Conservation (phyloP, 2,113 vertebrate species). For the Aegithalos caudatus region DNA sequence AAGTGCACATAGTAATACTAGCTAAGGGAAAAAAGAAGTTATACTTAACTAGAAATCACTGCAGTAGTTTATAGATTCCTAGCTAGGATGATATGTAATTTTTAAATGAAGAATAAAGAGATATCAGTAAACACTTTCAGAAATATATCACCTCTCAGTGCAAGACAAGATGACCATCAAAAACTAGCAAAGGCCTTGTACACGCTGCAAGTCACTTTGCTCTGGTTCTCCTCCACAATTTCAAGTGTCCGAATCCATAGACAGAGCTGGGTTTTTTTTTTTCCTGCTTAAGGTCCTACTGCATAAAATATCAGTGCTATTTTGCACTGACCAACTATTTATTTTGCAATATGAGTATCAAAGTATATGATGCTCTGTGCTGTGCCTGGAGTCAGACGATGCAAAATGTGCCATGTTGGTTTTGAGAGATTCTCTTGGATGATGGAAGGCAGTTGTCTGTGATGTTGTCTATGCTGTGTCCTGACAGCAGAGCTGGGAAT, state of each 20-base stretch:
- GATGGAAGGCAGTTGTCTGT: background rate
- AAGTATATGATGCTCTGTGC: background rate
- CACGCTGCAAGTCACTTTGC: rapidly evolving
- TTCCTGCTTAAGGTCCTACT: background rate
- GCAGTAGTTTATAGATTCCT: background rate
- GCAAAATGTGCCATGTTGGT: background rate
- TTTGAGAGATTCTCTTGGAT: background rate
- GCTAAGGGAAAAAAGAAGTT: background rate
- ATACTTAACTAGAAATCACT: background rate
- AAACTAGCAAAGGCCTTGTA: background rate
- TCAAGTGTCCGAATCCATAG: too few relatives aligned
- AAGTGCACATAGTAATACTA: background rate
- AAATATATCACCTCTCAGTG: background rate
- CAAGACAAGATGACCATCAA: background rate
- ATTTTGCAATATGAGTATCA: background rate
- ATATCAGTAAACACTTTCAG: background rate
- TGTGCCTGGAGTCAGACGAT: background rate
- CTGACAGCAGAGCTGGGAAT: background rate
- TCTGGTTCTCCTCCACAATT: background rate
- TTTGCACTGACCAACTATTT: background rate
- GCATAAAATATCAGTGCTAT: background rate
- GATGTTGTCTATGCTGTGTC: background rate
- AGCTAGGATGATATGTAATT: background rate
- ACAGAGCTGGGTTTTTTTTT: rapidly evolving
- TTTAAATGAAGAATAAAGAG: background rate